Conservation (phyloP, 1,140 invertebrate species). For the Drosophila arizonae region DNA sequence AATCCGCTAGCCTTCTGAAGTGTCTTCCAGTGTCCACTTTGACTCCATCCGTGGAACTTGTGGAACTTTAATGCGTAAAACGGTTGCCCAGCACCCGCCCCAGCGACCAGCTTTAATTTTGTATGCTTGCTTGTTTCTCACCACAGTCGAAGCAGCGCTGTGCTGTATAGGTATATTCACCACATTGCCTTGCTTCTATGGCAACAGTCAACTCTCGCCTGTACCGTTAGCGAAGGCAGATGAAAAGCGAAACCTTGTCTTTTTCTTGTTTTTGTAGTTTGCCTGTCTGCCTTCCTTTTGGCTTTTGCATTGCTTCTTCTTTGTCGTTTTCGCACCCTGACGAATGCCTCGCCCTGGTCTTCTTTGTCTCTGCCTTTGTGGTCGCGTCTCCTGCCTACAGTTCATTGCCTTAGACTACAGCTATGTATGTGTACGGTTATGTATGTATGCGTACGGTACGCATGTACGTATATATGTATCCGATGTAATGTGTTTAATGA, state of each 20-base stretch:
- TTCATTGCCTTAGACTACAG: constrained; percentile 55
- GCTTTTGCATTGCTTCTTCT: constrained; percentile 2
- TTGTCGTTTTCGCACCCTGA: constrained; percentile 22
- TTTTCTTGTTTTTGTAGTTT: constrained; percentile 25
- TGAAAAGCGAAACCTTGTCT: constrained; percentile 73
- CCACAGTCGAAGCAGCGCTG: constrained; percentile 30
- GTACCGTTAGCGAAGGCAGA: constrained; percentile 62
- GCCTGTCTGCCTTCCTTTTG: constrained; percentile 33
- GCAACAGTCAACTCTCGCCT: constrained; percentile 38
- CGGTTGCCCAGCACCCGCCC: constrained; percentile 7
- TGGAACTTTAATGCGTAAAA: no score
- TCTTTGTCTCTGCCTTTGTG: constrained; percentile 45
- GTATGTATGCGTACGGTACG: neutral
- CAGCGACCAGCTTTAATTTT: constrained; percentile 28
- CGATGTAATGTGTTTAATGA: constrained; percentile 20
- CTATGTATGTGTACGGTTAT: neutral
- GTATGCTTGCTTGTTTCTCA: constrained; percentile 16
- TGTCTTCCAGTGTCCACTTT: neutral
- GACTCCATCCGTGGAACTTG: no score
- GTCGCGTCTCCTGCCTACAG: constrained; percentile 44
- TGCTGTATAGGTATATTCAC: constrained; percentile 51
- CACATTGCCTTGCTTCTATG: constrained; percentile 55
- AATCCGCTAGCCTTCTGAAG: neutral
- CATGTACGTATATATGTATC: neutral
- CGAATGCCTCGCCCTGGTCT: constrained; percentile 54